Percentiles rank a stretch among this genome's conserved stretches.
These are phyloP conservation scores for Geotrypetes seraphini DNA, from an alignment of 2,797 vertebrate genomes.

Conservation along the genomic window DNA sequence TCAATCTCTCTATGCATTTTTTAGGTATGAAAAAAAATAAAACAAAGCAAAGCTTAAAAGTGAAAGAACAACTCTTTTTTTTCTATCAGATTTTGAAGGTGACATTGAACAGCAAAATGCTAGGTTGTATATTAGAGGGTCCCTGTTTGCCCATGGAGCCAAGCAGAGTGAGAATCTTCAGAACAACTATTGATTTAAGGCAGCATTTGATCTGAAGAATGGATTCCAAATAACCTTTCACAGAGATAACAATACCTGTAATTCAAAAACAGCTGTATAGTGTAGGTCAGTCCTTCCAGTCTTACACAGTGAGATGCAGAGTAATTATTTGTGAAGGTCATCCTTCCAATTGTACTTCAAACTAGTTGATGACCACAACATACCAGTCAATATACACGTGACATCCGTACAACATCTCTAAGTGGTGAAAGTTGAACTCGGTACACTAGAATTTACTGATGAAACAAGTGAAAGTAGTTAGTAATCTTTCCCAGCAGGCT, in stretches of 20 bases:
- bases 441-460: no score
- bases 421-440: no score
- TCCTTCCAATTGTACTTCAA: conserved; percentile 34
- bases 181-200: conserved; percentile 48
- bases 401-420: no score
- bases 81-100: conserved; percentile 39
- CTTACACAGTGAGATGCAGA: conserved; percentile 23
- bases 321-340: conserved; percentile 30
- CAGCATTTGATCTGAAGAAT: conserved; percentile 46
- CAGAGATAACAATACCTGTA: conserved; percentile 49
- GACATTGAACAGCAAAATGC: conserved; percentile 42
- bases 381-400: conserved; percentile 15
- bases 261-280: conserved; percentile 31
- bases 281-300: conserved; percentile 22
- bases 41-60: conserved; percentile 11
- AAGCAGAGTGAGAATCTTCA: conserved; percentile 34
- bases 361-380: conserved; percentile 17
- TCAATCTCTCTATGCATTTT: no score
- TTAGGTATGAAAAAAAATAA: conserved; percentile 7
- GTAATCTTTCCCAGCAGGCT: no score
- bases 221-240: conserved; percentile 49
- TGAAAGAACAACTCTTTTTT: no score
- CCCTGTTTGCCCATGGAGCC: conserved; percentile 28
- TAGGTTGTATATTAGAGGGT: conserved; percentile 14
- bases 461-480: no score